Base-by-base conservation (phyloP, 2,888 invertebrate genomes). In the Trichogramma dendrolimi region DNA sequence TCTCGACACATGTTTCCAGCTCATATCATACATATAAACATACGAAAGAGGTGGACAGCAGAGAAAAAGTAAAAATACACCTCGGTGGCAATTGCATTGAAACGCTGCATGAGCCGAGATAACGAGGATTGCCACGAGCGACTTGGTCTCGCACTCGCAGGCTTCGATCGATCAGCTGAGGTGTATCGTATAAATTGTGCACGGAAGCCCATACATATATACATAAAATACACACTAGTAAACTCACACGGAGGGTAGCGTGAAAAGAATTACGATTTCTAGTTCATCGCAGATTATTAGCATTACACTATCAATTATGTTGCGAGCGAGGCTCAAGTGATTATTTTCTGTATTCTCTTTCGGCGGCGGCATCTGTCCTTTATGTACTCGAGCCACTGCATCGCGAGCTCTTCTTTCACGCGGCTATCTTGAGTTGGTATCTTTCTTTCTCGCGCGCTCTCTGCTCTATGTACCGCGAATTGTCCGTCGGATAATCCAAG, bases 291-390 rank as follows among this genome's bases (percentile, higher is more conserved):
- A 68, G 70, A 72, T 76, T 74, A 77, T 77, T 76, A 76, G 77
- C 75, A 77, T 77, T 75, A 73, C 71, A 73, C 74, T 76, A 76
- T 76, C 73, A 76, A 77, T 77, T 76, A 76, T 76, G 71, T 72
- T 65, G n/a, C 41, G 39, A 11, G 47, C 47, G 11, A 4, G 49
- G n/a, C 48, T 38, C 53, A 42, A 4, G 44, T 41, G 43, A 4
- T 8, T n/a, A 38, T 40, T 7, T 3, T 8, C 54, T 53, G 49
- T 47, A 38, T 50, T 58, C 44, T 43, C 60, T 8, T 50, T 5
- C 55, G 38, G 6, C 48, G 48, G 48, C 48, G 6, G 48, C 48
- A 14, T n/a, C 48, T 48, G 11, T 14, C 48, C 6, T 11, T 8
- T 6, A 6, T 14, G 48, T 6, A 8, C n/a, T 48, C 48, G 48